Conservation (phyloP, 2,888 invertebrate species). For the Lacanobia wlatinum region DNA sequence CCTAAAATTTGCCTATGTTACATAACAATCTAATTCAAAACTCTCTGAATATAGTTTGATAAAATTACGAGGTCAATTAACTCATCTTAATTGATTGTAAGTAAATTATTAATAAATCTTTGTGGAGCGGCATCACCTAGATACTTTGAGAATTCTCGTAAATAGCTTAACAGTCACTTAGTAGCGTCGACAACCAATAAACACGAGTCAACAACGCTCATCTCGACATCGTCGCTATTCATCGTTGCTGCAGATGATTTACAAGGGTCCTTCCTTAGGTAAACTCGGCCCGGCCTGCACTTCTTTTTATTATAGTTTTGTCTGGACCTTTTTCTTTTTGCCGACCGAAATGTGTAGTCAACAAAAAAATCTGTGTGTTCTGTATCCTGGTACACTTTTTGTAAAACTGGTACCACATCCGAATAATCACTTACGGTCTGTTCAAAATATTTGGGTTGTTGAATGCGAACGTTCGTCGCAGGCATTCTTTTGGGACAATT, state of each 20-base stretch:
- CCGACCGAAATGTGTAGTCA: constrained; percentile 86
- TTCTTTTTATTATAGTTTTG: constrained; percentile 90
- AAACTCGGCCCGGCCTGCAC: constrained; percentile 87
- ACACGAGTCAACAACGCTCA: constrained; percentile 88
- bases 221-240: constrained; percentile 85
- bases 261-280: constrained; percentile 91
- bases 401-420: constrained; percentile 89
- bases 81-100: constrained; percentile 38
- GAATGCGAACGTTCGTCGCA: constrained; percentile 81
- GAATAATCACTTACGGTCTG: constrained; percentile 89
- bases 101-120: constrained; percentile 62
- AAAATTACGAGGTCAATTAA: constrained; percentile 7
- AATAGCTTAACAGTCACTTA: constrained; percentile 88
- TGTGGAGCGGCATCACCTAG: constrained; percentile 69
- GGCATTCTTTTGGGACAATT: constrained; percentile 84
- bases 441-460: constrained; percentile 90
- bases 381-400: constrained; percentile 90
- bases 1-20: constrained; percentile 51
- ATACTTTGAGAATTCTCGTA: constrained; percentile 79
- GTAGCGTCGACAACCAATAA: constrained; percentile 88
- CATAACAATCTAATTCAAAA: constrained; percentile 33
- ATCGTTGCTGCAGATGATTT: constrained; percentile 88
- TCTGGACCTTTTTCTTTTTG: constrained; percentile 87
- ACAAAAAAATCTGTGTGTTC: constrained; percentile 88
- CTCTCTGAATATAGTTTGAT: constrained; percentile 21